Conservation (phyloP, 2,888 invertebrate species). For the Lepeophtheirus nordmannii region DNA sequence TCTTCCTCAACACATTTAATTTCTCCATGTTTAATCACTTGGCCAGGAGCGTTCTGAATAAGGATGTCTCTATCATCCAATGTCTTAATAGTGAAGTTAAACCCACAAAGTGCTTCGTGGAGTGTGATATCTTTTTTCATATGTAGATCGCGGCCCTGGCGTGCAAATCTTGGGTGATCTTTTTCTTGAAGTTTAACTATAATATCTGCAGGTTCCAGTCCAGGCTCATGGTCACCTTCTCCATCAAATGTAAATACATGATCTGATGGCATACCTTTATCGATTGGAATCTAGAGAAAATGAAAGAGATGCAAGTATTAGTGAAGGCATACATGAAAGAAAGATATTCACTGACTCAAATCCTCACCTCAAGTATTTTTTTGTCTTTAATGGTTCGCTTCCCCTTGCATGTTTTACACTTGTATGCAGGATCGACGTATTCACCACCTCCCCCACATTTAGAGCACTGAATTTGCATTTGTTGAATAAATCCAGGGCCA, state of each 20-base stretch:
- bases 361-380: constrained; percentile 51
- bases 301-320: neutral
- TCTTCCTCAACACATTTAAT: constrained; percentile 42
- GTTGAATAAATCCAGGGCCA: constrained; percentile 42
- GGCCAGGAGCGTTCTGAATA: constrained; percentile 58
- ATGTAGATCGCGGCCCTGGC: constrained; percentile 43
- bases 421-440: constrained; percentile 60
- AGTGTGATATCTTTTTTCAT: constrained; percentile 59
- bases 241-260: constrained; percentile 70
- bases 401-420: constrained; percentile 64
- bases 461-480: constrained; percentile 30
- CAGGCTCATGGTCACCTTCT: constrained; percentile 78
- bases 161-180: constrained; percentile 59
- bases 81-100: constrained; percentile 65
- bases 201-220: constrained; percentile 71
- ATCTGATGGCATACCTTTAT: constrained; percentile 72
- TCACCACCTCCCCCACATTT: constrained; percentile 34
- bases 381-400: constrained; percentile 65
- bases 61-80: constrained; percentile 71
- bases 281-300: constrained; percentile 46
- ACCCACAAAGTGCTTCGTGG: constrained; percentile 80
- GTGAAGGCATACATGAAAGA: neutral
- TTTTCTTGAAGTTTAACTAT: constrained; percentile 68
- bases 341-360: too few relatives aligned
- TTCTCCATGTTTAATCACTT: constrained; percentile 65